These are phyloP conservation scores for Hypomecis atomaria DNA, from an alignment of 2,888 invertebrate genomes.

Conservation along the genomic window DNA sequence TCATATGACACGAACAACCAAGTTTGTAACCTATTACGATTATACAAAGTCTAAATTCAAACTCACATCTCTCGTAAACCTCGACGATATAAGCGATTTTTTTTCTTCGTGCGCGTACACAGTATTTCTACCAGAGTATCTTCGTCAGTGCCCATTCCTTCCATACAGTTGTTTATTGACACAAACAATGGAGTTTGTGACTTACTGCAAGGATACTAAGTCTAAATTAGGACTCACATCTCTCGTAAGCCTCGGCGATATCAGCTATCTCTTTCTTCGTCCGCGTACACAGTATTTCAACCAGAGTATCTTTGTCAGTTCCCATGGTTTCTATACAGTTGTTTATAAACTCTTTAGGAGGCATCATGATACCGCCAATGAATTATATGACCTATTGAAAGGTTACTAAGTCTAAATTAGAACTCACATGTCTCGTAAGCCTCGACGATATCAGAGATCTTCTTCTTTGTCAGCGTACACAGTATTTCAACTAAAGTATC, in stretches of 20 bases:
- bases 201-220: too few species aligned
- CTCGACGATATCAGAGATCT: too few species aligned
- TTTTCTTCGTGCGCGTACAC: constrained; percentile 88
- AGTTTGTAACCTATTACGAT: too few species aligned
- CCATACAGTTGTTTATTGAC: constrained; percentile 90
- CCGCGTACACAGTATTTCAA: constrained; percentile 90
- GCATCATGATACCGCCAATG: too few species aligned
- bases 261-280: constrained; percentile 87
- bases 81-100: constrained; percentile 86
- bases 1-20: too few species aligned
- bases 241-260: constrained; percentile 87
- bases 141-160: constrained; percentile 90
- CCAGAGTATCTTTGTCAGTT: constrained; percentile 89
- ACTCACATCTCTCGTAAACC: constrained; percentile 86
- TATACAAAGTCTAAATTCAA: too few species aligned
- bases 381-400: too few species aligned
- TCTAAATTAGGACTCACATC: constrained; percentile 69
- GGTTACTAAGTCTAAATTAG: too few species aligned
- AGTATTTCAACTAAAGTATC: too few species aligned
- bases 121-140: constrained; percentile 90
- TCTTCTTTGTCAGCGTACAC: too few species aligned
- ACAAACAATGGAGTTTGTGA: too few species aligned
- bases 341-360: constrained; percentile 88
- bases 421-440: too few species aligned
- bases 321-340: constrained; percentile 90